These are phyloP conservation scores for Agrotis exclamationis DNA, from an alignment of 2,888 invertebrate species.

Conservation along the genomic window DNA sequence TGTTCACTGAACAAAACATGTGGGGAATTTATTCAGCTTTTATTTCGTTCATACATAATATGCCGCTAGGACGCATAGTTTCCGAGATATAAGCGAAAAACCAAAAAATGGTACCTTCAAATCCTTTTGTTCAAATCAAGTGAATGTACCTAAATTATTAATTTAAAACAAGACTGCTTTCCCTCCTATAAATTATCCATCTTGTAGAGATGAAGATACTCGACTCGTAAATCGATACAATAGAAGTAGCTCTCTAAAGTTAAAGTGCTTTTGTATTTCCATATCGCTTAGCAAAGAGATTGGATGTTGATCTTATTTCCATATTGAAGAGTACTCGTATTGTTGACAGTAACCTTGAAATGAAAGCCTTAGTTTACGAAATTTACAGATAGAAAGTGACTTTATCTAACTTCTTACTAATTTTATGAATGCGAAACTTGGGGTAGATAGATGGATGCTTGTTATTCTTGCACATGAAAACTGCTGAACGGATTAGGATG, in stretches of 20 bases:
- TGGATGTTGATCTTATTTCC: not conserved
- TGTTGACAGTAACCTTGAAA: not conserved
- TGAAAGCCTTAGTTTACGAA: not conserved
- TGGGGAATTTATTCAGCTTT: too few relatives aligned
- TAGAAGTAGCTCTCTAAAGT: conserved; percentile 3
- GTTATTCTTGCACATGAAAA: too few relatives aligned
- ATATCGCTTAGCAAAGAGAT: conserved; percentile 8
- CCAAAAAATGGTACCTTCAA: too few relatives aligned
- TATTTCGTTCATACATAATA: too few relatives aligned
- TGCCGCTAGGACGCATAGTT: too few relatives aligned
- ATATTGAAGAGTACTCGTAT: conserved; percentile 11
- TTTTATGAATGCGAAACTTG: too few relatives aligned
- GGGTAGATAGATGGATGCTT: too few relatives aligned
- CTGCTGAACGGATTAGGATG: too few relatives aligned
- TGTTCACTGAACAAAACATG: too few relatives aligned
- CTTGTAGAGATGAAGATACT: not conserved
- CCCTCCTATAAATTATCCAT: not conserved
- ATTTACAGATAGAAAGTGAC: not conserved
- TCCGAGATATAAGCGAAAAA: too few relatives aligned
- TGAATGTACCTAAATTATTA: not conserved
- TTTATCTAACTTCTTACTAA: too few relatives aligned
- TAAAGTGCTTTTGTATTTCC: conserved; percentile 25
- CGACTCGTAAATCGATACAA: not conserved
- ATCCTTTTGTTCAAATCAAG: too few relatives aligned
- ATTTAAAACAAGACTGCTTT: not conserved